These are phyloP conservation scores for Pyrocoelia pectoralis DNA, from an alignment of 2,888 invertebrate genomes.

Conservation along the genomic window DNA sequence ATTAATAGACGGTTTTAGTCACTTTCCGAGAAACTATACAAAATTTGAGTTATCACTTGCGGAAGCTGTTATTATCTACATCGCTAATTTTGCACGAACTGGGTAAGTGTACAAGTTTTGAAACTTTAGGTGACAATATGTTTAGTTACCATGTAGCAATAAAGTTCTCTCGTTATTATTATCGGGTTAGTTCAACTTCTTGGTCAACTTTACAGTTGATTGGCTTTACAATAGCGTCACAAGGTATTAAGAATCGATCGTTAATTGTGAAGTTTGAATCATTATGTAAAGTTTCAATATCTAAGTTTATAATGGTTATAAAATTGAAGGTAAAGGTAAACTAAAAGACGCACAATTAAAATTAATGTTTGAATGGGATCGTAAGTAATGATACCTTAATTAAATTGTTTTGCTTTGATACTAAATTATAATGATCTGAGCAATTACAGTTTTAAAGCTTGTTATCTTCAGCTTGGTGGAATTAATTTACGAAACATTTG, in stretches of 20 bases:
- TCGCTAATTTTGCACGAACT: conserved; percentile 87
- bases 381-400: not conserved
- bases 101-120: conserved; percentile 72
- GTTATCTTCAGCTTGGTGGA: not conserved
- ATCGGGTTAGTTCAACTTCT: conserved; percentile 22
- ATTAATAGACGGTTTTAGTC: conserved; percentile 80
- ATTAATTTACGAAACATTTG: no score
- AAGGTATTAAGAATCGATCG: conserved; percentile 30
- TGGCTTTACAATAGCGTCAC: conserved; percentile 28
- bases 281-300: conserved; percentile 7
- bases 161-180: conserved; percentile 21
- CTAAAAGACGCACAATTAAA: not conserved
- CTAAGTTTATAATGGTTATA: not conserved
- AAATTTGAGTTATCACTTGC: conserved; percentile 85
- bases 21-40: conserved; percentile 89
- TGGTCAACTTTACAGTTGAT: conserved; percentile 30
- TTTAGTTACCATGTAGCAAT: conserved; percentile 14
- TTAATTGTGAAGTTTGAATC: conserved; percentile 28
- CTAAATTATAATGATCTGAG: not conserved
- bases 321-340: conserved; percentile 8
- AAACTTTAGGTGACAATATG: conserved; percentile 26
- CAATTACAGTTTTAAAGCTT: not conserved
- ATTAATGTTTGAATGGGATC: not conserved
- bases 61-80: conserved; percentile 87
- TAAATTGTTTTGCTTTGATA: not conserved